Evolutionary conservation across 2,113 vertebrate genomes (phyloP), one percentile per base, ranked within the genome.

Genomic region (Siniperca knerii): DNA sequence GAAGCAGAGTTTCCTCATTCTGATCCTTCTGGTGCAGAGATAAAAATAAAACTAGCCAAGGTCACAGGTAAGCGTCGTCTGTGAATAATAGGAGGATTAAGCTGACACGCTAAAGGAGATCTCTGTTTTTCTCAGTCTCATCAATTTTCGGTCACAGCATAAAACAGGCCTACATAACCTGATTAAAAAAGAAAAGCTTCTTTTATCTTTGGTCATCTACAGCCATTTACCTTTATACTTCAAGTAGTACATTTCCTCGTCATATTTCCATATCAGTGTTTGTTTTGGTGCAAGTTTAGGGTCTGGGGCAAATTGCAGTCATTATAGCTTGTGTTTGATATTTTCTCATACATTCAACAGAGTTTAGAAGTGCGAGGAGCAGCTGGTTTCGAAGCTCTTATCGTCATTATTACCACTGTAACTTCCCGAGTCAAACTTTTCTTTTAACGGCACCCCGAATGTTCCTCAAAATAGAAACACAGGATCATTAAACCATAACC

Each of bases 31-130:
- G 91, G 33, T 65, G 89, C 89, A 73, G 78, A 84, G 85, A 79
- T 81, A 89, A 78, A 90, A 87, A 87, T 90, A 90, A 79, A 73
- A 70, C 33, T 9, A 44, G 79, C 23, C 77, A 54, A 87, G 89
- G 91, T 86, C 87, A 68, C 76, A 73, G 86, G 76, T 88, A 77
- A 89, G 80, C 84, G 57, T 4, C 6, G 69, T 37, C 46, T 62
- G 68, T 29, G 70, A 74, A 50, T 71, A 86, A 87, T 29, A 44
- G n/a, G 8, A 79, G 37, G 61, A 82, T 87, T 85, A 72, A 67
- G 62, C 86, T 82, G 86, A 85, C 69, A 52, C 15, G 13, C 46
- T 18, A 42, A 78, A 79, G 60, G 20, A 66, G 48, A 75, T 71
- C 52, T 44, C 65, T 12, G 75, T 2, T 72, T 77, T 83, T 78